Evolutionary conservation across 64 coral and sea anemone species (phyloP), one percentile per base, ranked within the genome.

Genomic region (Exaiptasia diaphana): DNA sequence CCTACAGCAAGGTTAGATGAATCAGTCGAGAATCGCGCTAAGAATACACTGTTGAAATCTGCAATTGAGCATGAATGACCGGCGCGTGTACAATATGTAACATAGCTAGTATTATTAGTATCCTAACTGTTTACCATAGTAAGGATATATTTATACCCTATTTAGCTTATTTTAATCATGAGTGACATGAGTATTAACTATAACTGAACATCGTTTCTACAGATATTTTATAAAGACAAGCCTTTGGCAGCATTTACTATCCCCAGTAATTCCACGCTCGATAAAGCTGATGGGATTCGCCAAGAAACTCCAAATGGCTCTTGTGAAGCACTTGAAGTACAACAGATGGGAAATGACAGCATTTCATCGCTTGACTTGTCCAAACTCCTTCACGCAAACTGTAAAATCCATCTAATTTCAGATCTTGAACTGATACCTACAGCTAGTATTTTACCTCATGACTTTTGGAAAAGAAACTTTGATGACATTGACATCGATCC

Each of bases 1-100:
- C 90, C 59, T 93, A 88, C 39, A 88, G 77, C 41, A 82, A 86
- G 90, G 90, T 93, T 78, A 70, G 26, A 53, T 21, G n/a, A 3
- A 35, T 26, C 23, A 27, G 10, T 45, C n/a, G 13, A 28, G 21
- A 48, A 17, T 0, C 0, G 4, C 27, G 10, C 46, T 3, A 9
- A 2, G 6, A 36, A 29, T 31, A 14, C 53, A 57, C 0, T 31
- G 26, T 8, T 8, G 15, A 15, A 13, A 27, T 35, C 7, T 50
- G 7, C 17, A 0, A 50, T 0, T n/a, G 5, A 23, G 14, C 18
- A 38, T 27, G 17, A 11, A 28, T 20, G 24, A 3, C 15, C 4
- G 14, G 17, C 4, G 26, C 25, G 28, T 74, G 12, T 30, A 17
- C 28, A 14, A 17, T 65, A 65, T 14, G 18, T 12, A 18, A 17